A percentile compares a stretch with the other conserved stretches of the same genome.
Conservation (phyloP, 2,888 invertebrate genomes). For the Caprella mutica region DNA sequence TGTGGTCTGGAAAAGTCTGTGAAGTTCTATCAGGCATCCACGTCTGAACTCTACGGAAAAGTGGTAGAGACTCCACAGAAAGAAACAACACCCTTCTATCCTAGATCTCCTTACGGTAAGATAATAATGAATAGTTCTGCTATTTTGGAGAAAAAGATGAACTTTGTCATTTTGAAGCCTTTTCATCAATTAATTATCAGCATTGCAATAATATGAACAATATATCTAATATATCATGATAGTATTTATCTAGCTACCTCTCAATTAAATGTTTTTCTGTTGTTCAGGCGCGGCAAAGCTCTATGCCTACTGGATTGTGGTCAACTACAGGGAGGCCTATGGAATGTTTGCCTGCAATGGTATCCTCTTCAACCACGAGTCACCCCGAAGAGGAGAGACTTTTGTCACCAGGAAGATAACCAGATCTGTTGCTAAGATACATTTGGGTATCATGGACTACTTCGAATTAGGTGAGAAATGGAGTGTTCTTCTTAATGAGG, state of each 20-base stretch:
- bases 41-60: conserved; percentile 88
- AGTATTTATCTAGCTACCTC: not conserved
- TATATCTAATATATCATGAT: not conserved
- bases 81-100: conserved; percentile 91
- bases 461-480: too few relatives aligned
- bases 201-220: too few relatives aligned
- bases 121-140: too few relatives aligned
- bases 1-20: conserved; percentile 69
- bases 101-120: conserved; percentile 88
- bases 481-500: too few relatives aligned
- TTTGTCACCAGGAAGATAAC: conserved; percentile 98
- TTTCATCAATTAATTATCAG: too few relatives aligned
- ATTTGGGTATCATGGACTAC: conserved; percentile 67
- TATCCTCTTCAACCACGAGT: conserved; percentile 91
- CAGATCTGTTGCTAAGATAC: conserved; percentile 91
- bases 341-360: conserved; percentile 92
- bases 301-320: conserved; percentile 90
- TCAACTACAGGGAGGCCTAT: conserved; percentile 92
- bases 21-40: conserved; percentile 89
- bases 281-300: conserved; percentile 79
- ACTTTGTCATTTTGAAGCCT: too few relatives aligned
- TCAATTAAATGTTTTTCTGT: not conserved
- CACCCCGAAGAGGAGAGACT: conserved; percentile 88
- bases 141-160: too few relatives aligned
- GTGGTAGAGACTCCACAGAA: conserved; percentile 84